phyloP scores from a whole-genome alignment of 2,888 invertebrate genomes.

The Diplolepis rosae region DNA sequence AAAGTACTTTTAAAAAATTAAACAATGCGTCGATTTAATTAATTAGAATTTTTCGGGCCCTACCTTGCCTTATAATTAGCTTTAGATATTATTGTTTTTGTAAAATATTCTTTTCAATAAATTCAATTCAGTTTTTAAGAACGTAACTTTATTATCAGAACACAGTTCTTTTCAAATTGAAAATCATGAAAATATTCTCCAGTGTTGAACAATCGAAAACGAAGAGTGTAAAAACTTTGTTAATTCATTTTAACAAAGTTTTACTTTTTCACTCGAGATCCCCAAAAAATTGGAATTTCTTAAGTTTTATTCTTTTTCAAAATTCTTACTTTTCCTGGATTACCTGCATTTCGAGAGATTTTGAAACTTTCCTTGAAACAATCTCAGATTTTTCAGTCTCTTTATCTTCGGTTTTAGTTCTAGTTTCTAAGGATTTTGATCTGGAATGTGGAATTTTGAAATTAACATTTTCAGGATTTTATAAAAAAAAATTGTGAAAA shows the following conservation, averaged over 20 bases:
- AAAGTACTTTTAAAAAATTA: constrained; percentile 57
- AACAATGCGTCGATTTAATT: constrained; percentile 6
- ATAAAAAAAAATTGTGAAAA: too few species aligned
- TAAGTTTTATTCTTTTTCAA: constrained; percentile 44
- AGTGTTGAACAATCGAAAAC: not conserved
- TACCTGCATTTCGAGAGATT: constrained; percentile 56
- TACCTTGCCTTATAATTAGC: not conserved
- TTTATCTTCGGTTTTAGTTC: not conserved
- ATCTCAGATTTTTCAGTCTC: not conserved
- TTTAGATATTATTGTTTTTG: not conserved
- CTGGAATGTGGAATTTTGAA: not conserved
- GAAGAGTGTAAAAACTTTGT: too few species aligned
- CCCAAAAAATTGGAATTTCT: constrained; percentile 44
- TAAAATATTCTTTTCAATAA: not conserved
- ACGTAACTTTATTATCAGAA: not conserved
- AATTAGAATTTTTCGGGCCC: constrained; percentile 12
- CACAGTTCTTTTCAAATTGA: not conserved
- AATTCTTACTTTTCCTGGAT: constrained; percentile 45
- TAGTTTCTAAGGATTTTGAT: not conserved
- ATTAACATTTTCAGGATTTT: not conserved
- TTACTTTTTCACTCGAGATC: not conserved
- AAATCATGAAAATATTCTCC: not conserved
- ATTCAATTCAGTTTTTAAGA: not conserved
- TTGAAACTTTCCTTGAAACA: constrained; percentile 36
- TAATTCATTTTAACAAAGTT: not conserved